Base-by-base conservation (phyloP, 2,888 invertebrate genomes). In the Fragum fragum region DNA sequence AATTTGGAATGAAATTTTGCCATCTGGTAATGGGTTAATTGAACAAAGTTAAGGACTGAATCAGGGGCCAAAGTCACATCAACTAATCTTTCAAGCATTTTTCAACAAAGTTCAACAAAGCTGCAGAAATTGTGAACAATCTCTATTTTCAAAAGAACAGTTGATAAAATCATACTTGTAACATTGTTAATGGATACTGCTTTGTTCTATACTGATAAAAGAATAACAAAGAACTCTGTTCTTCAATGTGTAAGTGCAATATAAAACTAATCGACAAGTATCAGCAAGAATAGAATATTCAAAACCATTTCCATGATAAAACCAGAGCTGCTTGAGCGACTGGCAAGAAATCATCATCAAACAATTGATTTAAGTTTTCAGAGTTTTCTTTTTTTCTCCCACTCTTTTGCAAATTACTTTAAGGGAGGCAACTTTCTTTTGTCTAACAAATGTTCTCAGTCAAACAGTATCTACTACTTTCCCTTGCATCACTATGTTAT, bases 171-270 rank as follows among this genome's bases (percentile, higher is more conserved):
- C 61, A 11, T 29, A 61, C 32, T 61, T 61, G 28, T 23, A 57
- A 57, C 57, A 57, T 26, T 57, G 57, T 57, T 21, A 57, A 57
- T 26, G 26, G 57, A n/a, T 57, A 57, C 23, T 57, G 28, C 57
- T 57, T 23, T 57, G 28, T 57, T 57, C 57, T 57, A 57, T 6
- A 23, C 23, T 26, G 57, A 57, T 57, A 26, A 57, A 21, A 57
- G 57, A 57, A 21, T 21, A 57, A 57, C 57, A 28, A 57, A 28
- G 57, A 57, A 3, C 57, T 57, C 7, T 2, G 26, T 57, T 57
- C 28, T 23, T 23, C n/a, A 18, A 21, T 57, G 57, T 11, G 26
- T n/a, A 57, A 57, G 57, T 57, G 57, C n/a, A 28, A 57, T 21
- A 57, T 57, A 57, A 57, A 21, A 57, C n/a, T 11, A 26, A 23